Base-by-base conservation (phyloP, 2,888 invertebrate genomes). In the Pristionchus japonicus region DNA sequence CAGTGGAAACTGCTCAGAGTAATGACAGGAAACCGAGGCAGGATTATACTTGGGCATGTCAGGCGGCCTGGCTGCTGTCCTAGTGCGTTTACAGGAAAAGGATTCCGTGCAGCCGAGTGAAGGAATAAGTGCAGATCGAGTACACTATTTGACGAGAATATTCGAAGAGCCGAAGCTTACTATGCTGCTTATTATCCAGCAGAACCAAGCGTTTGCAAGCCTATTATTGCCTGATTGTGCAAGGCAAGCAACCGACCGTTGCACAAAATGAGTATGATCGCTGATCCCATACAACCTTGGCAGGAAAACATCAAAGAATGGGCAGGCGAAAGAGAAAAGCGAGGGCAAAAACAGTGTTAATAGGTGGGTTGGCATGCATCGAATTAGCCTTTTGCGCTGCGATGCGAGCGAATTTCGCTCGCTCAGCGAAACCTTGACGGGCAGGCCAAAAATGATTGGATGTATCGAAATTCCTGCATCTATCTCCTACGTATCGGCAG, bases 351-450 rank as follows among this genome's bases (percentile, higher is more conserved):
- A 70, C 70, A 17, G 37, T 37, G 70, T 20, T 70, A 70, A 70
- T 70, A 34, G 70, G 70, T 37, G 70, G 70, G 34, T 37, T 37
- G 70, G 17, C 70, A 67, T 31, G 31, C 11, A 34, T 67, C 70
- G 37, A 70, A 70, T 70, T 70, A 70, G 70, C 37, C 70, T 37
- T 37, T 70, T 70, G 70, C 70, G 70, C 70, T 17, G 34, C 17
- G 34, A 70, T 20, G 70, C 70, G 70, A 23, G n/a, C 23, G 23
- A 52, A 52, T 20, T 52, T 1, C 17, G 2, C 52, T 17, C 17
- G 52, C 20, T 52, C 52, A 52, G 52, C 52, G 7, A 43, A 43
- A 43, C 43, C 43, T 43, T 43, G 43, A 43, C 43, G 11, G 43
- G 43, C 43, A 43, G n/a, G 57, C 57, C 57, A 57, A 57, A 52